Conservation (phyloP, 1,140 invertebrate species). For the Oreohelix idahoensis region DNA sequence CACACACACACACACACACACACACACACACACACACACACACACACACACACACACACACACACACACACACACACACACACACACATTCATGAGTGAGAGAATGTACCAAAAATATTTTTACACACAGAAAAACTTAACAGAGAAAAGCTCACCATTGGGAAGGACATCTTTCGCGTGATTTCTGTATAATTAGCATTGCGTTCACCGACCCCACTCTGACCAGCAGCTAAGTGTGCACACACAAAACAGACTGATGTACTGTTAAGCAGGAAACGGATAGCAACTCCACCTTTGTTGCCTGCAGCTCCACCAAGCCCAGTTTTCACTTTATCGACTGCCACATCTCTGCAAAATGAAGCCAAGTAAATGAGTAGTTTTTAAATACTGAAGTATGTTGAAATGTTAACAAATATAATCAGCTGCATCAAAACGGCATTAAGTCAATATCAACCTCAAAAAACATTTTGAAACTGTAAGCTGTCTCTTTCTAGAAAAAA, state of each 20-base stretch:
- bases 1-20: too few species aligned
- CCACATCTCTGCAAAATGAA: conserved; percentile 83
- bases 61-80: too few species aligned
- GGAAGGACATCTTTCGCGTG: conserved; percentile 91
- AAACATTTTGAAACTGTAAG: too few species aligned
- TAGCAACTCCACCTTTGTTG: conserved; percentile 97
- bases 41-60: too few species aligned
- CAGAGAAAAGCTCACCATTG: conserved; percentile 81
- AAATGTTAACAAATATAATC: not conserved
- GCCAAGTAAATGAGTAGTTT: not conserved
- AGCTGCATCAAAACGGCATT: too few species aligned
- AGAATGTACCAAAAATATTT: too few species aligned
- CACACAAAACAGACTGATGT: conserved; percentile 98
- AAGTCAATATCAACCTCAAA: too few species aligned
- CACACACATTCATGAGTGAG: too few species aligned
- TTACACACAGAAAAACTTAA: too few species aligned
- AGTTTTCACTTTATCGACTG: conserved; percentile 96
- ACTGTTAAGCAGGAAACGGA: conserved; percentile 91
- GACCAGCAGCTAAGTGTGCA: conserved; percentile 98
- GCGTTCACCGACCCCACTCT: conserved; percentile 93
- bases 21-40: too few species aligned
- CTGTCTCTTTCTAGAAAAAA: too few species aligned
- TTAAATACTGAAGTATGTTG: not conserved
- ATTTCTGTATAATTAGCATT: conserved; percentile 98
- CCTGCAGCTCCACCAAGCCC: conserved; percentile 92